Evolutionary conservation across 2,113 vertebrate species (phyloP).

Genomic region (Cisticola juncidis): DNA sequence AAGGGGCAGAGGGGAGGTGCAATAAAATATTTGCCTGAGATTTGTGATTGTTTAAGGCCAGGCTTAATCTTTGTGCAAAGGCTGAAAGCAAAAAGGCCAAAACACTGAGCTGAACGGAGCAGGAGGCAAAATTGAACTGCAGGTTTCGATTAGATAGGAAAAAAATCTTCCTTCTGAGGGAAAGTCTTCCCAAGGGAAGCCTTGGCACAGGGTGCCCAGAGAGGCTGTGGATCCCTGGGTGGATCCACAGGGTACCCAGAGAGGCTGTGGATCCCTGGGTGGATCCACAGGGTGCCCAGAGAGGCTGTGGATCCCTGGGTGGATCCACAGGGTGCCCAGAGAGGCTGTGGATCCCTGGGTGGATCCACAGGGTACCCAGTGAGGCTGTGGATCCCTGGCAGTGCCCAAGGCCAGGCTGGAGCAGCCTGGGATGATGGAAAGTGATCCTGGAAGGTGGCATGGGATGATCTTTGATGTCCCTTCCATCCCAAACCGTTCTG

Average conservation of each 20-base stretch:
- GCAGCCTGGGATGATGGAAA: rapidly evolving
- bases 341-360: not conserved
- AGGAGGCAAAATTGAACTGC: not conserved
- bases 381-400: not conserved
- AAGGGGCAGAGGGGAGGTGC: not conserved
- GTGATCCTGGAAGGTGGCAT: not conserved
- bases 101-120: not conserved
- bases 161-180: not conserved
- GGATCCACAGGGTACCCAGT: not conserved
- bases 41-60: not conserved
- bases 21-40: not conserved
- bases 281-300: not conserved
- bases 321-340: too few species aligned
- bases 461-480: not conserved
- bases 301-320: too few species aligned
- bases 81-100: not conserved
- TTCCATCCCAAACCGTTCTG: not conserved
- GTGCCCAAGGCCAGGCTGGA: not conserved
- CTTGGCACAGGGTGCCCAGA: not conserved
- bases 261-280: not conserved
- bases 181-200: not conserved
- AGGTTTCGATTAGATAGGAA: not conserved
- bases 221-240: too few species aligned
- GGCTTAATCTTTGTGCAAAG: not conserved
- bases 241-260: not conserved